Base-by-base conservation (phyloP, 2,888 invertebrate species). In the Perithous albicinctus region DNA sequence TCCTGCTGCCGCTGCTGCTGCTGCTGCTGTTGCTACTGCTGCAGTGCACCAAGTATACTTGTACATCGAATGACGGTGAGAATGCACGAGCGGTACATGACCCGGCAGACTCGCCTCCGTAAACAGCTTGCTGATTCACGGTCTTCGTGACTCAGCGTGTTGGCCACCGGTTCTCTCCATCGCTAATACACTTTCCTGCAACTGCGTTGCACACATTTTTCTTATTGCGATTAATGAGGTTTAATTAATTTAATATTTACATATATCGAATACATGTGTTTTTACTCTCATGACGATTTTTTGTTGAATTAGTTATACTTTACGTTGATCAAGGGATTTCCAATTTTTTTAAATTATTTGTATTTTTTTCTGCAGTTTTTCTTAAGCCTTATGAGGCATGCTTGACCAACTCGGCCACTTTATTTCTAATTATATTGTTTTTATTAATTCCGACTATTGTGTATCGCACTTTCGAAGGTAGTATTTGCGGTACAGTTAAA, bases 71-170 rank as follows among this genome's bases (percentile, higher is more conserved):
- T 20, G 46, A 56, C 38, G 72, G 43, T 61, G 63, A 54, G 18
- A 51, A 72, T 67, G 66, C 67, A 77, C 35, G 54, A 67, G 67
- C 67, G 56, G 26, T 64, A 75, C 29, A 81, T 38, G 73, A 63
- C 26, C 54, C 20, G 61, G 61, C 63, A 69, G 56, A 69, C 48
- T 63, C 61, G 67, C 74, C 69, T 78, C 78, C 69, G 74, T 76
- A 70, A 78, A 69, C 70, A 61, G 69, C 56, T 66, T 64, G 76
- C 66, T 79, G 82, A 78, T 75, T 69, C 78, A 77, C 70, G 72
- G 29, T 74, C 66, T 82, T 78, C 82, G 84, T 78, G 84, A 82
- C 78, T 78, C 78, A 67, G 56, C 46, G 41, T n/a, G n/a, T 74
- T 74, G 51, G 63, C 46, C 56, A 18, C 63, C 59, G 70, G 43